Evolutionary conservation across 2,888 invertebrate species (phyloP).

Genomic region (Drosophila paucipuncta): DNA sequence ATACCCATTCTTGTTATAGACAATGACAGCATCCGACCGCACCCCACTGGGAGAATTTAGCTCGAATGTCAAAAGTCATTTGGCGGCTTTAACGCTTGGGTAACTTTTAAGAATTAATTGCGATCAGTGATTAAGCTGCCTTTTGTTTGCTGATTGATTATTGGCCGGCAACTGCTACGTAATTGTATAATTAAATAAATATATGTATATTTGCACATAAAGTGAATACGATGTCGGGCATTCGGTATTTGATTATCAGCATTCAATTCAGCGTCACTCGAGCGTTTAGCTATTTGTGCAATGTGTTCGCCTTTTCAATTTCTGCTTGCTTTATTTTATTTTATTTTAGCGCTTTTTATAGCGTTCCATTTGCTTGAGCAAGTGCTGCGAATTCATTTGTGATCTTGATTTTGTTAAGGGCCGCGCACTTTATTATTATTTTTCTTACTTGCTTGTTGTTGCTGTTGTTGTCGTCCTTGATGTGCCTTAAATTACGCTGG

Average conservation of each 20-base stretch:
- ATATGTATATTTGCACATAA: slow-evolving; percentile 31
- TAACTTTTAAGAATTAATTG: slow-evolving; percentile 43
- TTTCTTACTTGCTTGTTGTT: slow-evolving; percentile 5
- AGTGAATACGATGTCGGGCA: neutral
- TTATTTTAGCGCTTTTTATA: neutral
- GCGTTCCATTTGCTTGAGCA: slow-evolving; percentile 37
- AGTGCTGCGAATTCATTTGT: slow-evolving; percentile 23
- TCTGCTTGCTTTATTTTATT: slow-evolving; percentile 19
- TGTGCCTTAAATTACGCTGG: slow-evolving; percentile 36
- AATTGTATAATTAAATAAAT: slow-evolving; percentile 34
- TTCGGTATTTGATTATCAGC: slow-evolving; percentile 58
- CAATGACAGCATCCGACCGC: slow-evolving; percentile 46
- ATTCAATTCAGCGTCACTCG: slow-evolving; percentile 58
- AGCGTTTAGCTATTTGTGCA: slow-evolving; percentile 64
- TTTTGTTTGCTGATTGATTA: slow-evolving; percentile 47
- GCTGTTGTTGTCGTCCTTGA: slow-evolving; percentile 37
- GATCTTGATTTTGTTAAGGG: slow-evolving; percentile 33
- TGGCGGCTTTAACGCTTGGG: slow-evolving; percentile 55
- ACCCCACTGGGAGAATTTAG: slow-evolving; percentile 36
- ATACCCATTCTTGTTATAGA: neutral
- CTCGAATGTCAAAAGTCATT: slow-evolving; percentile 50
- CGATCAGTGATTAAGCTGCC: slow-evolving; percentile 46
- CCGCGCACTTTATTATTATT: slow-evolving; percentile 6
- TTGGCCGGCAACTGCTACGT: slow-evolving; percentile 20
- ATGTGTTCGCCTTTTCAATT: slow-evolving; percentile 38